Base-by-base conservation (phyloP, 2,113 vertebrate genomes). In the Ariopsis seemanni region DNA sequence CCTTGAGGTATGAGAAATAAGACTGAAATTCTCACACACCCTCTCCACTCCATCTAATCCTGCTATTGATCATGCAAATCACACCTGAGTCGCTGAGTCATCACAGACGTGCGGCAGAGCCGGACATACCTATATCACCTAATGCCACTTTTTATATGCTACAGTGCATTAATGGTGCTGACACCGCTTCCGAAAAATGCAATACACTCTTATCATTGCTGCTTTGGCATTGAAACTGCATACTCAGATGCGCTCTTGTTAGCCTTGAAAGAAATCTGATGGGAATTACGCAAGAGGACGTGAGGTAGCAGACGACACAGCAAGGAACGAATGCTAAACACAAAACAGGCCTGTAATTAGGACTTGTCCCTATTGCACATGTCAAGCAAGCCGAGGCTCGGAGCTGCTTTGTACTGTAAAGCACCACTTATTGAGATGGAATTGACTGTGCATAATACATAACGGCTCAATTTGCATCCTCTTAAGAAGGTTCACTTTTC, bases 291-390 rank as follows among this genome's bases (percentile, higher is more conserved):
- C 63, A 88, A 89, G n/a, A 34, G 25, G 17, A 84, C 30, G 22
- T 57, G 15, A 50, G 82, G 78, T 57, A 72, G 53, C 75, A 58
- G 79, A 55, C 71, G 71, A 75, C 79, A 74, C 52, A 60, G 89
- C 62, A 65, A 42, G 30, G 60, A 83, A 67, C 22, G 74, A 82
- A 84, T 67, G 85, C 72, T 74, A 83, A 88, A 83, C 30, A 22
- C 72, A 71, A 87, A 72, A 74, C 60, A 50, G 78, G 81, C 75
- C 57, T 77, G 87, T 84, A 84, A 90, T 90, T 84, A 88, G 87
- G 87, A 72, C 89, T 65, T 27, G 27, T 87, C 85, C 82, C 82
- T 72, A 63, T 81, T 30, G 42, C 58, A 80, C 63, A 71, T 57
- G 74, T 60, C 62, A 69, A 48, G 50, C 50, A 22, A 34, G 18